A percentile compares a stretch with the other conserved stretches of the same genome.
phyloP scores from a whole-genome alignment of 2,113 vertebrate genomes.

The Passer montanus region DNA sequence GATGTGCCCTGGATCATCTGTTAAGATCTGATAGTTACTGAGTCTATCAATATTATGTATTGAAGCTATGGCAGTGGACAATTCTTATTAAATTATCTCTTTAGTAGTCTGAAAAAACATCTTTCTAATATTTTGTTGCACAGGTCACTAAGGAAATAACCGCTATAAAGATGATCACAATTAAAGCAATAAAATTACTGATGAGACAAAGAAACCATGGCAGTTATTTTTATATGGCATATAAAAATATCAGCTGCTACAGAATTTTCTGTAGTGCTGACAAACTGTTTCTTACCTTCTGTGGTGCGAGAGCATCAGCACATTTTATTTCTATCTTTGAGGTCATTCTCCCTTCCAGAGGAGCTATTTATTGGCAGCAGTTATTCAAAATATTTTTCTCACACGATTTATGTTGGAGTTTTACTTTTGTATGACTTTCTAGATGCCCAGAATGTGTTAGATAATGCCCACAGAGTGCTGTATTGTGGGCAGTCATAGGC shows the following conservation, averaged over 20 bases:
- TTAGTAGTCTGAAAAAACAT: background rate
- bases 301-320: background rate
- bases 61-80: background rate
- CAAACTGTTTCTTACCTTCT: constrained; percentile 22
- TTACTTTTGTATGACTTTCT: background rate
- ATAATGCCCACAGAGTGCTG: background rate
- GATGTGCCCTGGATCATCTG: background rate
- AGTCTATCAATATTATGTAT: background rate
- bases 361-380: background rate
- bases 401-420: background rate
- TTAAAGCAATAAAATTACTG: constrained; percentile 41
- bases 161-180: background rate
- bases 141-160: constrained; percentile 26
- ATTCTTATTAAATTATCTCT: background rate
- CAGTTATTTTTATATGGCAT: constrained; percentile 22
- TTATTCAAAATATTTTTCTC: background rate
- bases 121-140: constrained; percentile 6
- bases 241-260: constrained; percentile 36
- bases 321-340: constrained; percentile 17
- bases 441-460: background rate
- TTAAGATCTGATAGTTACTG: background rate
- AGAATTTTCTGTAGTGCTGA: constrained; percentile 5
- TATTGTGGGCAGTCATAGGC: background rate
- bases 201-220: background rate
- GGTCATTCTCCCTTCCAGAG: background rate